Base-by-base conservation (phyloP, 2,113 vertebrate genomes). In the Phrynosoma platyrhinos region DNA sequence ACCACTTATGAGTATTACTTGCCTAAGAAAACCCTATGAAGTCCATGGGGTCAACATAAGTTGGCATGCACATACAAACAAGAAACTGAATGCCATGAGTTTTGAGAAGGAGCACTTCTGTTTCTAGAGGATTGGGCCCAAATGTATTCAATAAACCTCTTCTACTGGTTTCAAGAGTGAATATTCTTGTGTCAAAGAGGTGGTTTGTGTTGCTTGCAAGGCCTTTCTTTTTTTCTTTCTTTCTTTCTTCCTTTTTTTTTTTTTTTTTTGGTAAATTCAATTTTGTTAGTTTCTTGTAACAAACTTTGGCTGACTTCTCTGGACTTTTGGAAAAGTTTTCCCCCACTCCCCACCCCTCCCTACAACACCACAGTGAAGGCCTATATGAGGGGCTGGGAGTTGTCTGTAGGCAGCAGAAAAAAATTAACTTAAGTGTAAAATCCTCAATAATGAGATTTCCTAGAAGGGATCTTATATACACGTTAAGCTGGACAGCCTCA, bases 271-370 rank as follows among this genome's bases (percentile, higher is more conserved):
- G 9, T 27, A 8, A 79, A 78, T 69, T 5, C 78, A 74, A 30
- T 87, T 66, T 86, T 80, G 42, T 83, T 80, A 76, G 52, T 83
- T 86, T 87, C 74, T 83, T 62, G 74, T 83, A 87, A 86, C 74
- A 87, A 83, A 90, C 81, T 86, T 86, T 87, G 84, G 79, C 89
- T 90, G 84, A 87, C 84, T 77, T 86, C 53, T 86, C 75, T 79
- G 21, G 71, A 82, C 52, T 83, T 86, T 86, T 78, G 25, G 75
- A 83, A 42, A 72, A 36, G n/a, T 62, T 25, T 23, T 80, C 68
- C 12, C 52, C 30, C 30, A 16, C 30, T 42, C 64, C 40, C 76
- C 62, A 64, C 80, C 30, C 30, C 40, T 88, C 76, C 79, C 79
- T 76, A 68, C 40, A 36, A 25, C 71, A 58, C 79, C 53, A 86